Percentiles rank a stretch among this genome's conserved stretches.
phyloP scores from a whole-genome alignment of 2,113 vertebrate species.

The Eptesicus fuscus region DNA sequence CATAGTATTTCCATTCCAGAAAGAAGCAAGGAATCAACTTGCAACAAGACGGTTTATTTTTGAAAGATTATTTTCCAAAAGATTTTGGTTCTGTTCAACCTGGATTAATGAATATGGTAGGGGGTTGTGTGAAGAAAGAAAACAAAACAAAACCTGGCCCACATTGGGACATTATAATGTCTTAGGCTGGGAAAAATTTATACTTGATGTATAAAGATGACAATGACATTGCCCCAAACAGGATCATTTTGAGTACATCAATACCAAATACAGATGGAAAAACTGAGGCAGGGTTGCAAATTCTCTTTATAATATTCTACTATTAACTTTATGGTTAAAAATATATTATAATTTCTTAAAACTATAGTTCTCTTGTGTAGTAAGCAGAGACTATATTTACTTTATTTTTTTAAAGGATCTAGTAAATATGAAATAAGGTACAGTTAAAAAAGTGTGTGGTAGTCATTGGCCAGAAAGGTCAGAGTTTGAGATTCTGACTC shows the following conservation, averaged over 20 bases:
- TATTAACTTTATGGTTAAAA: constrained; percentile 18
- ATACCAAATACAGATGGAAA: constrained; percentile 2
- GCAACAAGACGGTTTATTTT: constrained; percentile 58
- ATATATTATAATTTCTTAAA: neutral
- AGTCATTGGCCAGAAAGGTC: neutral
- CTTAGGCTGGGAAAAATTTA: neutral
- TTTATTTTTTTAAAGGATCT: neutral
- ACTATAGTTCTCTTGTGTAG: neutral
- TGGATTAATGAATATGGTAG: neutral
- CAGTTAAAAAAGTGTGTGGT: neutral
- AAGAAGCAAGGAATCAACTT: constrained; percentile 55
- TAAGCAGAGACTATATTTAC: constrained; percentile 7
- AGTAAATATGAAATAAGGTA: neutral
- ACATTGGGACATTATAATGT: neutral
- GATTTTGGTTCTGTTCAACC: neutral
- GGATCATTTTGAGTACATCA: neutral
- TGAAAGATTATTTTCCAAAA: neutral
- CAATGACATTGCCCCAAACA: neutral
- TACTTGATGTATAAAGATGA: neutral
- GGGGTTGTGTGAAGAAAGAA: neutral
- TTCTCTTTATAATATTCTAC: constrained; percentile 21
- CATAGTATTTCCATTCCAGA: constrained; percentile 43
- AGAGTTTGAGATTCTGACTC: neutral
- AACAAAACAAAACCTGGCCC: neutral
- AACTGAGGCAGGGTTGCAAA: neutral